phyloP scores from a whole-genome alignment of 2,797 vertebrate genomes.

The Euthynnus affinis region DNA sequence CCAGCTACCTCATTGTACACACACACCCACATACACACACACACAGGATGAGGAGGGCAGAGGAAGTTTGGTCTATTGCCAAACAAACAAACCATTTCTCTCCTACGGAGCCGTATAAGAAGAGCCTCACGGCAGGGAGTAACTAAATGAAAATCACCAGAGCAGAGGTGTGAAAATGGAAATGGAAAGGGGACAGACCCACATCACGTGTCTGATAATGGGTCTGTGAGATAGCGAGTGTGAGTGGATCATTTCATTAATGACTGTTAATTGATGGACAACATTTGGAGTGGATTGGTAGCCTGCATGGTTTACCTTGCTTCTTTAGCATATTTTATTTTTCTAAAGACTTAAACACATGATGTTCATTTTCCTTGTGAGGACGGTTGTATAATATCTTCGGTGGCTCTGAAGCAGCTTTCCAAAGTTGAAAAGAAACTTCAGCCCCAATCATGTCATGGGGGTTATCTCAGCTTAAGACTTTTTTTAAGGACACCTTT shows the following conservation, averaged over 20 bases:
- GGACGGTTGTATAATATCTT: no score
- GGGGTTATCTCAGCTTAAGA: no score
- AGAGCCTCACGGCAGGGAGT: slow-evolving; percentile 49
- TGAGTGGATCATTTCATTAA: slow-evolving; percentile 9
- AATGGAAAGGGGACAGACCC: slow-evolving; percentile 22
- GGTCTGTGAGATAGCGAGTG: background rate
- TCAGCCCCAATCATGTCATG: no score
- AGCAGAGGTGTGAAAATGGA: slow-evolving; percentile 63
- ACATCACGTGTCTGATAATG: slow-evolving; percentile 23
- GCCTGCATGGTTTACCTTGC: no score
- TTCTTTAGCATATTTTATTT: no score
- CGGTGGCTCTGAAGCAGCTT: no score
- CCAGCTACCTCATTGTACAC: slow-evolving; percentile 39
- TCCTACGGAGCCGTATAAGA: slow-evolving; percentile 57
- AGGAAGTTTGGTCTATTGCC: slow-evolving; percentile 48
- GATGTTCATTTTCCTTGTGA: no score
- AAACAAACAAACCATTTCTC: slow-evolving; percentile 68
- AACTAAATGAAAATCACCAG: slow-evolving; percentile 13
- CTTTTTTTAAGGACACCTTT: no score
- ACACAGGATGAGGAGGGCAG: slow-evolving; percentile 42
- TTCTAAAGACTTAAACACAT: no score
- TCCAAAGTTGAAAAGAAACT: no score
- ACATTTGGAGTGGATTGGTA: background rate
- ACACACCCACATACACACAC: slow-evolving; percentile 13
- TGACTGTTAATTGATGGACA: background rate